Base-by-base conservation (phyloP, 2,888 invertebrate species). In the Meiosimyza decipiens region DNA sequence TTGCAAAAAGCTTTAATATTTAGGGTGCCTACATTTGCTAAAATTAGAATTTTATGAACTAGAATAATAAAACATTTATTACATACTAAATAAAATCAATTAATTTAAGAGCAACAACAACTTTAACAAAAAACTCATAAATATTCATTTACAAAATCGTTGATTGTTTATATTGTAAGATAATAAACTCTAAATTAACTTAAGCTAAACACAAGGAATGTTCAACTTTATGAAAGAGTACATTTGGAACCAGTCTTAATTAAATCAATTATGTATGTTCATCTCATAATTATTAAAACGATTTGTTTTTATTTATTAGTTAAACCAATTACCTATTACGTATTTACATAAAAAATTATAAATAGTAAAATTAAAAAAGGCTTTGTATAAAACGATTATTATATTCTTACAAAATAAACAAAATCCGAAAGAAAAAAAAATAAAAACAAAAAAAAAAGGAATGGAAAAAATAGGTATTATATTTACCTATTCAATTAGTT, bases 21-120 rank as follows among this genome's bases (percentile, higher is more conserved):
- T 86, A 87, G 86, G 86, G 86, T 86, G 86, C 86, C 87, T 86
- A 86, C 85, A 87, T 86, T 86, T 87, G 86, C 86, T 86, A 86
- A 79, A 84, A 84, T 85, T 85, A 85, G 86, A 83, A 83, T 85
- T 84, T 84, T 84, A 84, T 82, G 79, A 82, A 62, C 73, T 72
- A 54, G 73, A 76, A 73, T 59, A 72, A 70, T 9, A 66, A 74
- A 55, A 68, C 69, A 64, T 55, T 54, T 51, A 9, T 40, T 71
- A 71, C 40, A 40, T 70, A 70, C 18, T 54, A 71, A 80, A 76
- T 33, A n/a, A 62, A 62, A 22, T 40, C 40, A 40, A 33, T 47
- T 59, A 67, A 70, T 28, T 40, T 16, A 59, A 74, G 62, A 57
- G 33, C 62, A 70, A 73, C 74, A 67, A 67, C 57, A 16, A 47